phyloP scores from a whole-genome alignment of 2,888 invertebrate genomes.

The Tetragnatha montana region DNA sequence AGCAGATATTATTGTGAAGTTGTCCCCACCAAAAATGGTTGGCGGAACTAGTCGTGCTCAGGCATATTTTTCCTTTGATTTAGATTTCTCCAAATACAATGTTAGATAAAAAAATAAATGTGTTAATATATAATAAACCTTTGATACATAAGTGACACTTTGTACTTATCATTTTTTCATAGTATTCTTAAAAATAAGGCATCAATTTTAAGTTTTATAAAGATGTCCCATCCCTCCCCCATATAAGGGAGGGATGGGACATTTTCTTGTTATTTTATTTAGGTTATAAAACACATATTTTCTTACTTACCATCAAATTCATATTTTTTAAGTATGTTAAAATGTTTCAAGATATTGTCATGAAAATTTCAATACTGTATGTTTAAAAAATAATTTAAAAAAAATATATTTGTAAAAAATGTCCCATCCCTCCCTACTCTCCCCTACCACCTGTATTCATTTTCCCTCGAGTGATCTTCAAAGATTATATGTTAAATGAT shows the following conservation, averaged over 20 bases:
- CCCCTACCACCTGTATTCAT: conserved; percentile 73
- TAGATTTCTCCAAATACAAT: conserved; percentile 18
- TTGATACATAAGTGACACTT: neutral
- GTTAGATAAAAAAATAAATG: conserved; percentile 7
- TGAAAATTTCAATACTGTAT: too few species aligned
- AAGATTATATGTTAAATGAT: conserved; percentile 70
- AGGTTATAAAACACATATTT: too few species aligned
- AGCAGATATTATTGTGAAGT: conserved; percentile 30
- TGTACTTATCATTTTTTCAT: neutral
- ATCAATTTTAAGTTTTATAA: neutral
- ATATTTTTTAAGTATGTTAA: too few species aligned
- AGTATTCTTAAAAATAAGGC: neutral
- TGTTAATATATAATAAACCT: neutral
- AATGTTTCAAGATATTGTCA: too few species aligned
- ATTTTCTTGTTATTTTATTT: neutral
- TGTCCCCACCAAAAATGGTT: conserved; percentile 13
- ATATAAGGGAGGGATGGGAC: conserved; percentile 9
- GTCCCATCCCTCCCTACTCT: too few species aligned
- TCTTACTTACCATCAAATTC: too few species aligned
- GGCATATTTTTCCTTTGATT: conserved; percentile 18
- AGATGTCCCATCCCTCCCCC: conserved; percentile 3
- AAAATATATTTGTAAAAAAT: too few species aligned
- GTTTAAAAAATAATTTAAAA: too few species aligned
- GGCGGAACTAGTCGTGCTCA: conserved; percentile 17
- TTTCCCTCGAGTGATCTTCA: conserved; percentile 72